Conservation (phyloP, 2,113 vertebrate genomes). For the Hassar affinis region DNA sequence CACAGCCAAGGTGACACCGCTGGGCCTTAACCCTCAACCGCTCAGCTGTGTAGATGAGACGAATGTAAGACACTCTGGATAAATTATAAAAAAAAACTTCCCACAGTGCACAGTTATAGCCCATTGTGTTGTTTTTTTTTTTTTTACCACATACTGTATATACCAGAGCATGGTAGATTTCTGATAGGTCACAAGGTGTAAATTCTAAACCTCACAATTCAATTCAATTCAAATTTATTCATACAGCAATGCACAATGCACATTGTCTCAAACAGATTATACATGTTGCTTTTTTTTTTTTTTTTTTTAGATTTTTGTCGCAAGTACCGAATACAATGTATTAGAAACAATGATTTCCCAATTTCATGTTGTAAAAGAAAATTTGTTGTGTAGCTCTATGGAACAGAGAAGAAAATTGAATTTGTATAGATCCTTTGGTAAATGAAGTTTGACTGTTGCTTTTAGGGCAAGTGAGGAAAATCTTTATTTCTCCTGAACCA, state of each 20-base stretch:
- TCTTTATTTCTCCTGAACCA: slow-evolving; percentile 48
- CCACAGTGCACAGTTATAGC: no score
- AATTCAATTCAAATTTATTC: no score
- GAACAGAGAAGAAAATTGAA: slow-evolving; percentile 21
- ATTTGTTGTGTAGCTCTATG: slow-evolving; percentile 9
- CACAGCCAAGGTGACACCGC: no score
- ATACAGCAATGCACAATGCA: no score
- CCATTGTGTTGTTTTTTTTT: no score
- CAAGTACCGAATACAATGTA: slow-evolving; percentile 4
- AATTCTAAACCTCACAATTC: background rate
- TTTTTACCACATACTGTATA: background rate
- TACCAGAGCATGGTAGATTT: background rate
- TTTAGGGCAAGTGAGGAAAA: slow-evolving; percentile 43
- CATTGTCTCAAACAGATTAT: no score
- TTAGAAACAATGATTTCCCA: slow-evolving; percentile 35
- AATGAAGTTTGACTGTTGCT: slow-evolving; percentile 47
- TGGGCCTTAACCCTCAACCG: no score
- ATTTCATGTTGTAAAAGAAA: slow-evolving; percentile 33
- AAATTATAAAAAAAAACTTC: no score
- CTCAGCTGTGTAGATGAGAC: no score
- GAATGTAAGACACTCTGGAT: no score
- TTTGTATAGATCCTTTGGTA: slow-evolving; percentile 47
- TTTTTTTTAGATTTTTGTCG: background rate
- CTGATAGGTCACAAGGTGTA: background rate
- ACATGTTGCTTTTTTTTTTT: background rate